phyloP scores from a whole-genome alignment of 1,140 invertebrate species.

The Drosophila kikkawai region DNA sequence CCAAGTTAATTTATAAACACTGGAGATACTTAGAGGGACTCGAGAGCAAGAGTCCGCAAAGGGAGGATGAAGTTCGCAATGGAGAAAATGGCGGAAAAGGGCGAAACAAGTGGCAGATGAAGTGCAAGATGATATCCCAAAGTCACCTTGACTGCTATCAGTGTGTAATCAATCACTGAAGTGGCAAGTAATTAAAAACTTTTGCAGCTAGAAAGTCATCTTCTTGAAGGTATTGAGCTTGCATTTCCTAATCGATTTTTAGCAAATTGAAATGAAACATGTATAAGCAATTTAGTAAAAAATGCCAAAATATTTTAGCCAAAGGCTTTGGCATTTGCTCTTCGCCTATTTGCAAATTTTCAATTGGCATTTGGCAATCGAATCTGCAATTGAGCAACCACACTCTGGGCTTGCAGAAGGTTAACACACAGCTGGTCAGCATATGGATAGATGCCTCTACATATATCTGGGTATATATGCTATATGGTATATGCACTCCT shows the following conservation, averaged over 20 bases:
- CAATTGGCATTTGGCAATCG: conserved; percentile 25
- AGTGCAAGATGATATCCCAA: conserved; percentile 46
- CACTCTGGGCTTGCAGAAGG: conserved; percentile 6
- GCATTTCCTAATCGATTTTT: neutral
- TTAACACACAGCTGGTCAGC: conserved; percentile 26
- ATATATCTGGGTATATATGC: neutral
- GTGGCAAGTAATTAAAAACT: conserved; percentile 70
- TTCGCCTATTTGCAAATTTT: conserved; percentile 47
- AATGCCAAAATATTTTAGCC: neutral
- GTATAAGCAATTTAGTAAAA: too few species aligned
- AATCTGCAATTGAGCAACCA: conserved; percentile 45
- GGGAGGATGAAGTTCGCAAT: conserved; percentile 13
- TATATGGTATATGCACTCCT: neutral
- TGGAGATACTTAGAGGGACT: conserved; percentile 43
- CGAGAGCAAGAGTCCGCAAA: neutral
- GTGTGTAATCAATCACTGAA: conserved; percentile 54
- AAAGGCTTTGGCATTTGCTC: conserved; percentile 38
- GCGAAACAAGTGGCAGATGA: conserved; percentile 29
- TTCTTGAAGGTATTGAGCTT: neutral
- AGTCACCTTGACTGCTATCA: conserved; percentile 47
- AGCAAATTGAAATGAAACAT: neutral
- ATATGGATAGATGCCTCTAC: neutral
- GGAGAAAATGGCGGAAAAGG: conserved; percentile 8
- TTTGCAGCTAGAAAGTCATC: conserved; percentile 22
- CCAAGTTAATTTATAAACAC: conserved; percentile 62